Conservation (phyloP, 2,797 vertebrate species). For the Gobionotothen gibberifrons region DNA sequence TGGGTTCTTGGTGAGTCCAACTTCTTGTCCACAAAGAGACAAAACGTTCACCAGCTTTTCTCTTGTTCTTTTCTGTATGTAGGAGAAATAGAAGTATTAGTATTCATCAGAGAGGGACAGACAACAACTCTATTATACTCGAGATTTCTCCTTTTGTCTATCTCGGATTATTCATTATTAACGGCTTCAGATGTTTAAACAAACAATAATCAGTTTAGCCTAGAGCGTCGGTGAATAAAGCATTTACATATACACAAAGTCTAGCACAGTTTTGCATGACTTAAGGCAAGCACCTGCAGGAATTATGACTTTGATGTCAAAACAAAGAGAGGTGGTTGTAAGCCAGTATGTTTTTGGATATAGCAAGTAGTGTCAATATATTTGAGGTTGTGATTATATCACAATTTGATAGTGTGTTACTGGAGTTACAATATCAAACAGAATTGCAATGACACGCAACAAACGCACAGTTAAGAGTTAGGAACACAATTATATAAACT, state of each 20-base stretch:
- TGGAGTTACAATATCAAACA: not conserved
- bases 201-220: not conserved
- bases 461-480: not conserved
- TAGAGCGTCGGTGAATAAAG: not conserved
- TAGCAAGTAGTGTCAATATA: not conserved
- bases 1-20: conserved; percentile 97
- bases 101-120: not conserved
- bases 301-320: not conserved
- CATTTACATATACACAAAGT: not conserved
- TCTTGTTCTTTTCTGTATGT: conserved; percentile 93
- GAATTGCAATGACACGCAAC: not conserved
- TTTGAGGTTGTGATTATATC: not conserved
- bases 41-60: conserved; percentile 98
- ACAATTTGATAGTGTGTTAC: not conserved
- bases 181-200: conserved; percentile 6
- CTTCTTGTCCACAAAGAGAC: conserved; percentile 97
- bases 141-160: no score
- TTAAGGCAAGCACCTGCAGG: not conserved
- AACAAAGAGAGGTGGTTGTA: conserved; percentile 1
- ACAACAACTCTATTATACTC: not conserved
- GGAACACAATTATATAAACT: not conserved
- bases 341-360: not conserved
- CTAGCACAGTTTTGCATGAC: not conserved
- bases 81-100: conserved; percentile 11
- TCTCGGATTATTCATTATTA: not conserved